These are phyloP conservation scores for Rhynchotus rufescens DNA, from an alignment of 2,797 vertebrate genomes.

Conservation along the genomic window DNA sequence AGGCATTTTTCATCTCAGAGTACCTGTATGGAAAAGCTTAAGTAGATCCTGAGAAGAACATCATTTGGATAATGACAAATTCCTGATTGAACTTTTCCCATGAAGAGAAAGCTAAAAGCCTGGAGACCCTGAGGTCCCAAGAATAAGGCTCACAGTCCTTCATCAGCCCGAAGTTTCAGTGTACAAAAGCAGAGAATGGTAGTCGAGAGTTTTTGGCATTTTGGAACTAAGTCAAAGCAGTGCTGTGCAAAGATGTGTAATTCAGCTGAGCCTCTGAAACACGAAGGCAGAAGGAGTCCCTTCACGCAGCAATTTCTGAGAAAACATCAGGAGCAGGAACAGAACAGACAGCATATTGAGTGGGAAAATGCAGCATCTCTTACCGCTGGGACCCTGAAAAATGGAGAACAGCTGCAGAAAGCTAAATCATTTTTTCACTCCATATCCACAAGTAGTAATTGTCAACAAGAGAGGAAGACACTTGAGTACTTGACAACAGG, in stretches of 20 bases:
- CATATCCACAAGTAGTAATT: not conserved
- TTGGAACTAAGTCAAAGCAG: not conserved
- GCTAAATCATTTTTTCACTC: not conserved
- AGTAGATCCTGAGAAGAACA: not conserved
- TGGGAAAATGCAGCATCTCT: not conserved
- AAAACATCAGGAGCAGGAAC: not conserved
- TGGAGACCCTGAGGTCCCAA: not conserved
- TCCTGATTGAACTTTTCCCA: not conserved
- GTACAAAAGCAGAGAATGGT: fast-evolving
- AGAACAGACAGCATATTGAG: fast-evolving
- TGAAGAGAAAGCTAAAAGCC: not conserved
- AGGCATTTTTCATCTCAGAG: not conserved
- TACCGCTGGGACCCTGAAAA: not conserved
- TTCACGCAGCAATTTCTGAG: fast-evolving
- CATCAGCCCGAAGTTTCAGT: not conserved
- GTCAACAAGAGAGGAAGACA: not conserved
- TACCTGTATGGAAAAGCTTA: not conserved
- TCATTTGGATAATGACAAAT: not conserved
- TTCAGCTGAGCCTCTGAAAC: not conserved
- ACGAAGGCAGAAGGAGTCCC: not conserved
- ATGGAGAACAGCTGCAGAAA: not conserved
- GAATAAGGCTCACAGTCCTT: not conserved
- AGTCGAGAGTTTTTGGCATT: not conserved
- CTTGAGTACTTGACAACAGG: not conserved
- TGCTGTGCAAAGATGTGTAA: not conserved